Evolutionary conservation across 2,113 vertebrate species (phyloP).

Genomic region (Eublepharis macularius): DNA sequence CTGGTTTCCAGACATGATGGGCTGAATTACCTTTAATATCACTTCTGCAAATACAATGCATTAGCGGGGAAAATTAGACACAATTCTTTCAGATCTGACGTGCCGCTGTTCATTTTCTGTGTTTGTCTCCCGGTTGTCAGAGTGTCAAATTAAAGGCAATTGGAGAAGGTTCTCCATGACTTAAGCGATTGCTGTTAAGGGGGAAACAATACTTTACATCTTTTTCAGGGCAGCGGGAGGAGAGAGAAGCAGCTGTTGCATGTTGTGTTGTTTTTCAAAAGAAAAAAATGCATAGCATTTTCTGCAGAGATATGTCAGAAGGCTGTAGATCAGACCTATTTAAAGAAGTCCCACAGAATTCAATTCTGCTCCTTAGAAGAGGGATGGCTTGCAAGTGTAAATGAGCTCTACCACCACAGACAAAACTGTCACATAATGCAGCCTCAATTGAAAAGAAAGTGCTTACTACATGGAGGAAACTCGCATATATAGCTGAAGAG

Average conservation of each 20-base stretch:
- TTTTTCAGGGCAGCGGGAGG: conserved; percentile 23
- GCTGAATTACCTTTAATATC: conserved; percentile 81
- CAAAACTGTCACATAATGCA: neutral
- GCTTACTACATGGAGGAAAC: neutral
- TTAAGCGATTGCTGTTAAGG: conserved; percentile 70
- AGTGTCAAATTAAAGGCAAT: conserved; percentile 71
- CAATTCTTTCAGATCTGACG: conserved; percentile 73
- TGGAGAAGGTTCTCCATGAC: conserved; percentile 72
- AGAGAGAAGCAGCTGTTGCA: conserved; percentile 71
- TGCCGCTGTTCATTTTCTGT: conserved; percentile 57
- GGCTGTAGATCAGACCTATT: neutral
- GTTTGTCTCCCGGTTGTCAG: conserved; percentile 79
- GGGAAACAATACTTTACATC: conserved; percentile 57
- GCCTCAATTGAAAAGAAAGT: neutral
- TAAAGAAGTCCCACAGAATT: neutral
- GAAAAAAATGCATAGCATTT: neutral
- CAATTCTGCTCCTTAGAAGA: no score
- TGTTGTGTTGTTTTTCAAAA: conserved; percentile 30
- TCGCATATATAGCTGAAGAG: neutral
- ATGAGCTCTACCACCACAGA: neutral
- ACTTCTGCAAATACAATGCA: conserved; percentile 73
- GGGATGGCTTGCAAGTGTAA: neutral
- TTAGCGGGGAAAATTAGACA: conserved; percentile 76
- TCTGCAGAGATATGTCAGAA: neutral
- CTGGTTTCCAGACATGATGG: conserved; percentile 81